phyloP scores from a whole-genome alignment of 2,113 vertebrate species.

The Nesoenas mayeri region DNA sequence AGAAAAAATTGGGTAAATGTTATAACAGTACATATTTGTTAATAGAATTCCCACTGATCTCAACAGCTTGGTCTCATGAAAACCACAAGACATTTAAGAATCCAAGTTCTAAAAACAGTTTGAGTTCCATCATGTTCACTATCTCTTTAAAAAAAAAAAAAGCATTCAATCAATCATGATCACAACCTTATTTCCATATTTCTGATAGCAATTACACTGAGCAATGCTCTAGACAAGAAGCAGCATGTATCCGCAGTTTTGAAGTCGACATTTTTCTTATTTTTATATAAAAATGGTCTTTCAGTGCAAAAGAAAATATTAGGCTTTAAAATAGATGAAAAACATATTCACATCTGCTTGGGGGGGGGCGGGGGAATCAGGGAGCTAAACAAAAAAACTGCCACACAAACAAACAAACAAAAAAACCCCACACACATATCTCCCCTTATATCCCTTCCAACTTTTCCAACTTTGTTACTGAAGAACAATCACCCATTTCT shows the following conservation, averaged over 20 bases:
- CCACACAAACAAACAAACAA: no score
- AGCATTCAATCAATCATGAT: neutral
- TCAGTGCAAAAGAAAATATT: neutral
- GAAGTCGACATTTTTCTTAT: neutral
- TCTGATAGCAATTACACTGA: neutral
- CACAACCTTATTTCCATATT: neutral
- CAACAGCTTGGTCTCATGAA: neutral
- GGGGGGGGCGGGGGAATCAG: no score
- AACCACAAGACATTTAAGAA: neutral
- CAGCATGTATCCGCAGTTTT: neutral
- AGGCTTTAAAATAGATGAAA: neutral
- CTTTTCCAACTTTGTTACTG: neutral
- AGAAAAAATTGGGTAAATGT: neutral
- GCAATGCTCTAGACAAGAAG: neutral
- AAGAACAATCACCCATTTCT: neutral
- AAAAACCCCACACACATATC: no score
- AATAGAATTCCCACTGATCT: neutral
- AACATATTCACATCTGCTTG: neutral
- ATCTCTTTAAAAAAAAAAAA: neutral
- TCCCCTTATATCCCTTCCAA: fast-evolving
- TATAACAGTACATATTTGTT: neutral
- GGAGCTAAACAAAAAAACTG: no score
- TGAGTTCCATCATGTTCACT: neutral
- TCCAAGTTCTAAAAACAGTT: neutral
- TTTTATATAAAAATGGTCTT: neutral